These are phyloP conservation scores for Apaloderma vittatum DNA, from an alignment of 2,113 vertebrate genomes.

Conservation along the genomic window DNA sequence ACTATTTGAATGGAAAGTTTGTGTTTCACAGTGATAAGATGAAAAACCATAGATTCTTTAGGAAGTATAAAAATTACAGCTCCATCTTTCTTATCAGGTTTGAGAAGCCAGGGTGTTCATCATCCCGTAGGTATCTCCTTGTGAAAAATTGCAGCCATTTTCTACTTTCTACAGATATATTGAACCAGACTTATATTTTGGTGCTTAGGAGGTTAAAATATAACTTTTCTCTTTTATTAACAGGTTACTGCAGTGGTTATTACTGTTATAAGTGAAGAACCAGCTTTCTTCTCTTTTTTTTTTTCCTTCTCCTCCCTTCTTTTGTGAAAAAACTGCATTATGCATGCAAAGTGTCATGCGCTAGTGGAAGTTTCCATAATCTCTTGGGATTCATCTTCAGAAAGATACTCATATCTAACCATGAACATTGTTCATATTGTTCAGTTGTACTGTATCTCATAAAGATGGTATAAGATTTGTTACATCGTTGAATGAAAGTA, in stretches of 20 bases:
- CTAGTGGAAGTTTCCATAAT: not conserved
- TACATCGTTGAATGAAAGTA: not conserved
- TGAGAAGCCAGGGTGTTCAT: not conserved
- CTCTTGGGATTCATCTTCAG: not conserved
- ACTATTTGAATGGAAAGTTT: not conserved
- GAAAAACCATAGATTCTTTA: not conserved
- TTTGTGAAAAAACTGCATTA: not conserved
- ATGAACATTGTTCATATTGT: not conserved
- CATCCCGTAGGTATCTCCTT: not conserved
- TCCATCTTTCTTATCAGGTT: not conserved
- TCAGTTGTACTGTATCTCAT: not conserved
- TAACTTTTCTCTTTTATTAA: not conserved
- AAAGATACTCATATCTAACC: rapidly evolving
- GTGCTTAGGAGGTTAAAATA: not conserved
- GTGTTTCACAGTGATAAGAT: not conserved
- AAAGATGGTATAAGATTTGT: not conserved
- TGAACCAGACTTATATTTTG: not conserved
- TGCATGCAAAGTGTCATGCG: not conserved
- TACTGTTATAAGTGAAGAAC: not conserved
- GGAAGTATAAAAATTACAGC: not conserved
- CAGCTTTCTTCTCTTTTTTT: not conserved
- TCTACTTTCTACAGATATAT: not conserved
- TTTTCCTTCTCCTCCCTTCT: rapidly evolving
- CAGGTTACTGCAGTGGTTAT: not conserved
- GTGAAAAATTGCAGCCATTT: not conserved